Conservation (phyloP, 2,797 vertebrate species). For the Labroides dimidiatus region DNA sequence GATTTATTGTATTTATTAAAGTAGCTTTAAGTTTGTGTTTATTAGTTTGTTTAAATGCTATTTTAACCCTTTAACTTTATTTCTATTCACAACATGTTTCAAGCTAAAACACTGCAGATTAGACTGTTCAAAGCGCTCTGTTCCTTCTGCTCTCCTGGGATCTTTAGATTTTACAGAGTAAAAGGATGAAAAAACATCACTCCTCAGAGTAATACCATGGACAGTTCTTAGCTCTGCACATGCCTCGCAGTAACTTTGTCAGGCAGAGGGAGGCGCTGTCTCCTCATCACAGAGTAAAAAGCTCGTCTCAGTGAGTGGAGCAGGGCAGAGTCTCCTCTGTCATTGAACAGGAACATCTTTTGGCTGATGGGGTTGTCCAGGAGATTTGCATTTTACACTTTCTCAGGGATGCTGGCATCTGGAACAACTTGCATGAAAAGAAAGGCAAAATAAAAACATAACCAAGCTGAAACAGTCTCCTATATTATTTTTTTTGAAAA, state of each 20-base stretch:
- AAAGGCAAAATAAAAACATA: constrained; percentile 70
- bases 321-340: constrained; percentile 7
- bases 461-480: constrained; percentile 42
- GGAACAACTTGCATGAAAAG: constrained; percentile 79
- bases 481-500: background rate
- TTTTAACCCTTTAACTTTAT: constrained; percentile 61
- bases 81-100: constrained; percentile 69
- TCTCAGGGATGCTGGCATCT: constrained; percentile 89
- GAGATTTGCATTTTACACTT: constrained; percentile 75
- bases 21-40: constrained; percentile 59
- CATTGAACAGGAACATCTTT: constrained; percentile 53
- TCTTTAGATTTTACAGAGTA: constrained; percentile 47
- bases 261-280: constrained; percentile 68
- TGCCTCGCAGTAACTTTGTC: constrained; percentile 63
- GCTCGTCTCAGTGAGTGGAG: constrained; percentile 11
- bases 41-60: constrained; percentile 68
- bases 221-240: constrained; percentile 70
- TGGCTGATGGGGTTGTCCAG: constrained; percentile 64
- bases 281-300: constrained; percentile 39
- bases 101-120: constrained; percentile 64
- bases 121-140: constrained; percentile 51
- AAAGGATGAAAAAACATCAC: constrained; percentile 39
- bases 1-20: constrained; percentile 62
- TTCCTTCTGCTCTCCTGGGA: constrained; percentile 42
- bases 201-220: constrained; percentile 59